Conservation (phyloP, 2,888 invertebrate species). For the Malthinus flaveolus region DNA sequence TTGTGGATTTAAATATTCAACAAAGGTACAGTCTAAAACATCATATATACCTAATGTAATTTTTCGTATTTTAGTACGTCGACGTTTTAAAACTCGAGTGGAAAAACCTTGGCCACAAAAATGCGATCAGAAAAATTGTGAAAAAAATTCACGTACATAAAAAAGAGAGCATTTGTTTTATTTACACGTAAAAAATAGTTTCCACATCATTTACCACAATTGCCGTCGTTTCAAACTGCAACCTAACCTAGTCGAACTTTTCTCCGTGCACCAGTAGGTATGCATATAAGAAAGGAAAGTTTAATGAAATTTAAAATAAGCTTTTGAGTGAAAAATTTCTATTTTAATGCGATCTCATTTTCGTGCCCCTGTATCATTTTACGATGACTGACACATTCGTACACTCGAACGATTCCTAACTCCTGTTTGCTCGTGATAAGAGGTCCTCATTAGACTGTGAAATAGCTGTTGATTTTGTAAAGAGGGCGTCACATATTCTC, state of each 20-base stretch:
- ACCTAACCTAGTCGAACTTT: neutral
- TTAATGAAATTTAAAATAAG: slow-evolving; percentile 13
- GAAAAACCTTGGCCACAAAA: no score
- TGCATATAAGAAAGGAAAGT: slow-evolving; percentile 14
- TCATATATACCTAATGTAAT: no score
- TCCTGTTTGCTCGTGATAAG: slow-evolving; percentile 32
- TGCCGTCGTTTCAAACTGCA: slow-evolving; percentile 19
- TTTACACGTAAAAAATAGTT: neutral
- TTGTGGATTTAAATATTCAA: no score
- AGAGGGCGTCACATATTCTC: slow-evolving; percentile 21
- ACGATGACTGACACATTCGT: slow-evolving; percentile 30
- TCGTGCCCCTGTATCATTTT: slow-evolving; percentile 21
- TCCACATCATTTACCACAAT: slow-evolving; percentile 19
- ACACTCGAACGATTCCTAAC: slow-evolving; percentile 27
- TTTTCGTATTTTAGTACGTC: no score
- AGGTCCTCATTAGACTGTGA: slow-evolving; percentile 28
- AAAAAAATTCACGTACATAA: no score
- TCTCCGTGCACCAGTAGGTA: neutral
- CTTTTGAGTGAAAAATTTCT: slow-evolving; percentile 13
- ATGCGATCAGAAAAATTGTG: no score
- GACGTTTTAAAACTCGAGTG: no score
- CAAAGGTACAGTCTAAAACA: no score
- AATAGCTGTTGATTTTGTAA: slow-evolving; percentile 5
- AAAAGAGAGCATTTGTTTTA: no score
- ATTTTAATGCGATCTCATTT: slow-evolving; percentile 25